Evolutionary conservation across 2,888 invertebrate genomes (phyloP).

Genomic region (Syrista parreyssii): DNA sequence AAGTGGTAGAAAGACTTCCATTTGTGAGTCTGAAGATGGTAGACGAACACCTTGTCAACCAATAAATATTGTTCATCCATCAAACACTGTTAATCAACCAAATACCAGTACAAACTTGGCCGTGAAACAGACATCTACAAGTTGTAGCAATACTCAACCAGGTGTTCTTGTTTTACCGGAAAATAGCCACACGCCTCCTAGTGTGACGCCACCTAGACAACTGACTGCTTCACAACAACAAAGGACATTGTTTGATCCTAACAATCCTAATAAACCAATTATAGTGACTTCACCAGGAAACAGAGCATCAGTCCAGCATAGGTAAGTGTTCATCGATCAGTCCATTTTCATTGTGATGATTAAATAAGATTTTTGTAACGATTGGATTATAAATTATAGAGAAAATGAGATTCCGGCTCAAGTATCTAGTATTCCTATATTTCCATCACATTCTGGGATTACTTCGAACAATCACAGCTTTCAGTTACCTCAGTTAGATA

Average conservation of each 20-base stretch:
- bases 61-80: background rate
- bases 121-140: conserved; percentile 31
- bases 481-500: conserved; percentile 48
- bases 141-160: conserved; percentile 51
- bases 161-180: conserved; percentile 66
- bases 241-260: conserved; percentile 73
- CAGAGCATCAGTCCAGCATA: conserved; percentile 55
- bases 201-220: conserved; percentile 19
- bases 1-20: conserved; percentile 55
- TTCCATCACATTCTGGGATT: conserved; percentile 46
- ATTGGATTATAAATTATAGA: conserved; percentile 32
- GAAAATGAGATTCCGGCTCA: conserved; percentile 48
- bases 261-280: conserved; percentile 79
- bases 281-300: conserved; percentile 71
- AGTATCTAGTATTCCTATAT: conserved; percentile 47
- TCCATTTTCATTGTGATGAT: background rate
- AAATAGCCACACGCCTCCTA: conserved; percentile 38
- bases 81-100: conserved; percentile 34
- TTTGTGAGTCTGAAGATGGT: conserved; percentile 59
- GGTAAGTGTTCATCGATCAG: conserved; percentile 34
- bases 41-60: conserved; percentile 37
- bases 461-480: conserved; percentile 36
- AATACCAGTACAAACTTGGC: conserved; percentile 41
- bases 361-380: background rate
- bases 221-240: conserved; percentile 53